phyloP scores from a whole-genome alignment of 2,888 invertebrate genomes.

The Aelia acuminata region DNA sequence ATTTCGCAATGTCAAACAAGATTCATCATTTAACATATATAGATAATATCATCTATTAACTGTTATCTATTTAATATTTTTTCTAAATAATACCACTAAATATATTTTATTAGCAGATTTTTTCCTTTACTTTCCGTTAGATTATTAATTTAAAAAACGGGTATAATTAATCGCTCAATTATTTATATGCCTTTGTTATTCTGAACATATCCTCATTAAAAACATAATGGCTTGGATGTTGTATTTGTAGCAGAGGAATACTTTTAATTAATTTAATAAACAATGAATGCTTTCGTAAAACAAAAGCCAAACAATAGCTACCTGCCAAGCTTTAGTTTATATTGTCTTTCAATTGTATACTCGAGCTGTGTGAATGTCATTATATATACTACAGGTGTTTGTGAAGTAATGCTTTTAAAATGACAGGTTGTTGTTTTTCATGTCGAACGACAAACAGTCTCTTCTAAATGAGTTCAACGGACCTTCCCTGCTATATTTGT shows the following conservation, averaged over 20 bases:
- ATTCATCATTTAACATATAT: no score
- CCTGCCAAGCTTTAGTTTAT: background rate
- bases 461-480: background rate
- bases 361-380: background rate
- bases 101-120: no score
- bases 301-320: background rate
- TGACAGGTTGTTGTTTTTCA: background rate
- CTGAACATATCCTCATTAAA: background rate
- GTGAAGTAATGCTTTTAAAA: background rate
- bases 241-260: background rate
- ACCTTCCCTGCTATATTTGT: background rate
- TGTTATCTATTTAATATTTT: no score
- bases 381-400: background rate
- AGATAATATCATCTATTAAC: no score
- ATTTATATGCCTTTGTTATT: background rate
- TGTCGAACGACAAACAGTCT: background rate
- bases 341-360: background rate
- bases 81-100: no score
- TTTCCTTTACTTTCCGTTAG: no score
- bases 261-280: background rate
- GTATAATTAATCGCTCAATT: no score
- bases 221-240: background rate
- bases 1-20: no score
- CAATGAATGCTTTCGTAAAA: conserved; percentile 1
- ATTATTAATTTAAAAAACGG: no score